Evolutionary conservation across 2,797 vertebrate species (phyloP), one percentile per base, ranked within the genome.

Genomic region (Ara ararauna): DNA sequence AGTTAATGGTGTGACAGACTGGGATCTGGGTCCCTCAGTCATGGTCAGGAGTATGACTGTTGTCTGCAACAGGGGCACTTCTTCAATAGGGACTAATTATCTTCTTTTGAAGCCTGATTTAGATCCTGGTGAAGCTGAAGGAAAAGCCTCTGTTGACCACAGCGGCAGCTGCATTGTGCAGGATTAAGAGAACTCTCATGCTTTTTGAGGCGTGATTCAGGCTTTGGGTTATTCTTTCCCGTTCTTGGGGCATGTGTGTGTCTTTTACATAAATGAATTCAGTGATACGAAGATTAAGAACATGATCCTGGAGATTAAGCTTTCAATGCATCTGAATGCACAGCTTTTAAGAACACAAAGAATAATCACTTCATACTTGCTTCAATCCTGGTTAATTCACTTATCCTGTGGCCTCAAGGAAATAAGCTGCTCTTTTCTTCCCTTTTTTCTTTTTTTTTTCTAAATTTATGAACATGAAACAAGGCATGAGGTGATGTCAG

Each of bases 81-180:
- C 38, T 45, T 61, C n/a, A 27, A 0, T 2, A 21, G 30, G 29
- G 26, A 23, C 4, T 21, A 6, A 7, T 26, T 19, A 5, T 2
- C 66, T 62, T 17, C 32, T 58, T 24, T 22, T 30, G 36, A 51
- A 67, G 20, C 48, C 53, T 36, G n/a, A 5, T 62, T 26, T 9
- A 40, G n/a, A 38, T 71, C 26, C n/a, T 24, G 32, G 32, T 23
- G 44, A 51, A 58, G 38, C 67, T 58, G 72, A 47, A 22, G 54
- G 44, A 70, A 30, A 14, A 13, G 24, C 40, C 70, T 79, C 36
- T 20, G 10, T 32, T 45, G 36, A 26, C n/a, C 48, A 3, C 38
- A 44, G 32, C 2, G 51, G 44, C 30, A 27, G 15, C 47, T 56
- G 36, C 32, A 7, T 20, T 53, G 38, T 23, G 20, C 9, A 36